Conservation (phyloP, 2,113 vertebrate species). For the Hyperoodon ampullatus region DNA sequence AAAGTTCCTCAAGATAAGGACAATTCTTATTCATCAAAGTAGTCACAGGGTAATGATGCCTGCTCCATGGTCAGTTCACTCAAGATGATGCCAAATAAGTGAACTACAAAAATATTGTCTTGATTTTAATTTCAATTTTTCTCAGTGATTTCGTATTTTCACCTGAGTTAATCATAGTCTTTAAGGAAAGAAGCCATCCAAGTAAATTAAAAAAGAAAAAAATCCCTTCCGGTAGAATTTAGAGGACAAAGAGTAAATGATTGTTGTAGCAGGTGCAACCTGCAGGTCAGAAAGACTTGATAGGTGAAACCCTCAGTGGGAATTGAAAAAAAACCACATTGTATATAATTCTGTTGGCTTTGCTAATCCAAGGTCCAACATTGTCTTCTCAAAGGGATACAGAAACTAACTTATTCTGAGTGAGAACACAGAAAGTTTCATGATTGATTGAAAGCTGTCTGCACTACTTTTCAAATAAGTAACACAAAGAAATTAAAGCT, state of each 20-base stretch:
- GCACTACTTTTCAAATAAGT: constrained; percentile 54
- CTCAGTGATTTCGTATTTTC: neutral
- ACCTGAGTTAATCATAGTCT: neutral
- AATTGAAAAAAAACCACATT: neutral
- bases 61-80: neutral
- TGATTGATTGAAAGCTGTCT: constrained; percentile 67
- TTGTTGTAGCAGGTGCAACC: neutral
- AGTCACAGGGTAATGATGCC: neutral
- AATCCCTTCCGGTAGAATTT: neutral
- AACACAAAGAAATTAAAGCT: constrained; percentile 22
- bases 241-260: constrained; percentile 19
- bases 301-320: neutral
- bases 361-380: neutral
- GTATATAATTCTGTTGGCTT: constrained; percentile 21
- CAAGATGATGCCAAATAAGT: neutral
- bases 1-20: neutral
- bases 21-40: neutral
- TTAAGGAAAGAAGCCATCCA: neutral
- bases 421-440: constrained; percentile 35
- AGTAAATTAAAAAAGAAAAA: neutral
- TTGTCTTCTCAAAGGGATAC: constrained; percentile 25
- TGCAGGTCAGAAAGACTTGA: neutral
- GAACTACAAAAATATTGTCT: neutral
- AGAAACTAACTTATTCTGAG: constrained; percentile 48
- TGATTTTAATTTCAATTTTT: constrained; percentile 38